phyloP scores from a whole-genome alignment of 2,888 invertebrate species.

The Melipona beecheii region DNA sequence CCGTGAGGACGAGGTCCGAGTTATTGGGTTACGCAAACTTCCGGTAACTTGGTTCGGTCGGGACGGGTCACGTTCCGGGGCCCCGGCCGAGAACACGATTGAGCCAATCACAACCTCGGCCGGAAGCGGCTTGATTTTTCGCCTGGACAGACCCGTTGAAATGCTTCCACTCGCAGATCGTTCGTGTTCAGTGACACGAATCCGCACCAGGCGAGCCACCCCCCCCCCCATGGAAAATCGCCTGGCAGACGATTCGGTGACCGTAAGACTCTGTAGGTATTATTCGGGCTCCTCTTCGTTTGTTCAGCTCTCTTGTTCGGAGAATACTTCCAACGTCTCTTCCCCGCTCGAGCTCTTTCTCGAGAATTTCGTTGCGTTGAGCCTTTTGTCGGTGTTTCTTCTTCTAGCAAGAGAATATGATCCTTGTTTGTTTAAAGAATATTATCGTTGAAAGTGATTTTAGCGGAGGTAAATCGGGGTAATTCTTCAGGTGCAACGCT shows the following conservation, averaged over 20 bases:
- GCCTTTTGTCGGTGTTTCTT: background rate
- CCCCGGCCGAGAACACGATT: slow-evolving; percentile 47
- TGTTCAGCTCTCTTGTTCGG: background rate
- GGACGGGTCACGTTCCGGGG: slow-evolving; percentile 66
- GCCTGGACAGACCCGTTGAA: slow-evolving; percentile 35
- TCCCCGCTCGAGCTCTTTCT: background rate
- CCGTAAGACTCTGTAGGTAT: slow-evolving; percentile 6
- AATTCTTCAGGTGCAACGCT: too few relatives aligned
- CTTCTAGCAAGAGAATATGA: too few relatives aligned
- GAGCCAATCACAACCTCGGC: slow-evolving; percentile 49
- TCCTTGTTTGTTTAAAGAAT: too few relatives aligned
- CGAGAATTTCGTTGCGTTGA: background rate
- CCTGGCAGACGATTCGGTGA: slow-evolving; percentile 18
- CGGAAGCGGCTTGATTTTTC: slow-evolving; percentile 56
- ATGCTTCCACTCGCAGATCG: slow-evolving; percentile 56
- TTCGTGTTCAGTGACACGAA: slow-evolving; percentile 41
- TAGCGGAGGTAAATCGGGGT: too few relatives aligned
- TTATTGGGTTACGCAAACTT: slow-evolving; percentile 78
- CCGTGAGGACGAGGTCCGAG: slow-evolving; percentile 24
- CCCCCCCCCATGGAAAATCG: slow-evolving; percentile 17
- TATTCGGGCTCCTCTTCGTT: background rate
- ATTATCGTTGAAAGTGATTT: too few relatives aligned
- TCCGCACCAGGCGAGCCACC: background rate
- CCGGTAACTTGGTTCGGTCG: slow-evolving; percentile 73
- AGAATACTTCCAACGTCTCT: background rate